Percentiles rank a stretch among this genome's conserved stretches.
Conservation (phyloP, 2,113 vertebrate genomes). For the Pachypanchax playfairii region DNA sequence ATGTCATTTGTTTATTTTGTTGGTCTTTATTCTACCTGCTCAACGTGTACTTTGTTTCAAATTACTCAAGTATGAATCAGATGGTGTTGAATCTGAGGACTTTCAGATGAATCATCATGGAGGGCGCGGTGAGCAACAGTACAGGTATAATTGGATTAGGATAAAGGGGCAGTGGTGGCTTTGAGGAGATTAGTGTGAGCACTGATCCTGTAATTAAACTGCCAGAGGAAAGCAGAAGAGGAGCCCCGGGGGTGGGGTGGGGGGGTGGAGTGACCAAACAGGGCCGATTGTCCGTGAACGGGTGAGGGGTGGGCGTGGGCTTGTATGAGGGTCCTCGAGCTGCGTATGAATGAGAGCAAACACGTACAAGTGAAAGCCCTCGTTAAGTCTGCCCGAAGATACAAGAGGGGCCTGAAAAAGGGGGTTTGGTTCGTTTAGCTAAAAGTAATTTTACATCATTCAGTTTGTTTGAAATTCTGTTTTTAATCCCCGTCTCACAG, state of each 20-base stretch:
- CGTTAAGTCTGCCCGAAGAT: conserved; percentile 2
- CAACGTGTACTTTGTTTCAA: conserved; percentile 5
- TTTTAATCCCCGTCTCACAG: conserved; percentile 75
- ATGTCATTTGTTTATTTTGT: conserved; percentile 25
- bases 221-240: conserved; percentile 67
- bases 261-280: conserved; percentile 82
- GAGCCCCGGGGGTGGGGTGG: conserved; percentile 32
- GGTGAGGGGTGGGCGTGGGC: conserved; percentile 20
- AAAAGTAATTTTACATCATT: too few relatives aligned
- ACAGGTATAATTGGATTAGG: conserved; percentile 99
- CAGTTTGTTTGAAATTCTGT: not conserved
- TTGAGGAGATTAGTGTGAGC: conserved; percentile 97
- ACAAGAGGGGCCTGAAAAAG: conserved; percentile 17
- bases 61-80: conserved; percentile 45
- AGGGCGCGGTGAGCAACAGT: conserved; percentile 84
- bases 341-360: conserved; percentile 65
- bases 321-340: conserved; percentile 75
- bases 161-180: conserved; percentile 85
- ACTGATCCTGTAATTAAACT: conserved; percentile 98
- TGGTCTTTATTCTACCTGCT: conserved; percentile 12
- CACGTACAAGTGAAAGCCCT: conserved; percentile 59
- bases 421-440: conserved; percentile 1
- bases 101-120: conserved; percentile 87
- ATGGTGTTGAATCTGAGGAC: too few relatives aligned
- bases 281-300: conserved; percentile 69